phyloP scores from a whole-genome alignment of 2,888 invertebrate species.

The Heliconius charithonia region DNA sequence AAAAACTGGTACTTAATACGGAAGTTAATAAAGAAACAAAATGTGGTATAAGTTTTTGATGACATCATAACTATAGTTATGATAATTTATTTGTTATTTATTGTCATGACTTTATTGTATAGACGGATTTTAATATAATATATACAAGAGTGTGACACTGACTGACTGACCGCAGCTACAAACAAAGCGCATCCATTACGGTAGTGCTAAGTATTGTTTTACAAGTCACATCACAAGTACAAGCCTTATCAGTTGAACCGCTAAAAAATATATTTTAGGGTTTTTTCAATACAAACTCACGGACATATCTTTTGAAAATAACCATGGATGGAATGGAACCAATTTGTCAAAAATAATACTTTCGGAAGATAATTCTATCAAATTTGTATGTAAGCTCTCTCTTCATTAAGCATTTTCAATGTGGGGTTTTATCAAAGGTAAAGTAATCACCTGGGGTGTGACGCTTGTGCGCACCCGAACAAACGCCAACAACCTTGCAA shows the following conservation, averaged over 20 bases:
- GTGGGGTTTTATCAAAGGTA: constrained; percentile 15
- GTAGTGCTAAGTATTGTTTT: background rate
- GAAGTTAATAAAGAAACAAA: background rate
- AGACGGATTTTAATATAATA: constrained; percentile 1
- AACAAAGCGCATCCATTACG: background rate
- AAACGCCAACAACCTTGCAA: constrained; percentile 68
- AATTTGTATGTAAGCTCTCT: background rate
- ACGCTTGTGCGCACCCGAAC: constrained; percentile 52
- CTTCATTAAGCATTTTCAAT: background rate
- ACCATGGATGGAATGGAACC: no score
- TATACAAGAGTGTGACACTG: background rate
- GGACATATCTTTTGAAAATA: no score
- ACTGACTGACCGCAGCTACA: background rate
- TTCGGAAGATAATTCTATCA: background rate
- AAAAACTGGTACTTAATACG: constrained; percentile 13
- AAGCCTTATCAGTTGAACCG: background rate
- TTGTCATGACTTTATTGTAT: background rate
- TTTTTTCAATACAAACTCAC: no score
- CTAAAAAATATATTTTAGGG: background rate
- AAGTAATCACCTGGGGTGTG: constrained; percentile 39
- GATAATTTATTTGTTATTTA: background rate
- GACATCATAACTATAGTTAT: background rate
- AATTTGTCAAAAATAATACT: background rate
- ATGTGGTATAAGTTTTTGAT: background rate
- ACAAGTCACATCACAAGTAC: background rate